Base-by-base conservation (phyloP, 2,888 invertebrate species). In the Drosophila atroscutellata region DNA sequence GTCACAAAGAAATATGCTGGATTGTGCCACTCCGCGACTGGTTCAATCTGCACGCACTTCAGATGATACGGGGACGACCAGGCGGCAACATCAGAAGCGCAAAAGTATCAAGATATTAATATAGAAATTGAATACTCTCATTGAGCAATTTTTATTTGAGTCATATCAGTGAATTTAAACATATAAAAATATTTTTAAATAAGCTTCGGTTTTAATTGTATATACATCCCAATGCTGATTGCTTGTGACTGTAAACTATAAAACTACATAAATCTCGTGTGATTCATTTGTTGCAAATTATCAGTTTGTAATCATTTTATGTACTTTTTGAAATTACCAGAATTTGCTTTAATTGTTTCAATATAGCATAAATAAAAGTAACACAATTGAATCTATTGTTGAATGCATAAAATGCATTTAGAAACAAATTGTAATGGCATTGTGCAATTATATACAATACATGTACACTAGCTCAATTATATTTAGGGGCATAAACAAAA, bases 1-100 rank as follows among this genome's bases (percentile, higher is more conserved):
- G 86, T 85, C 83, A 89, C 78, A 75, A 88, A 85, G 88, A 85
- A 76, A 89, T 37, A 8, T 77, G 66, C 50, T 55, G 61, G 57
- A 80, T 72, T 77, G 72, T 58, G 59, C 34, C 58, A 20, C 37
- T 59, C 47, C 30, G 8, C 30, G 15, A 11, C 36, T 28, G 30
- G 18, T 11, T 30, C 64, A 80, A 68, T 62, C 56, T 68, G 54
- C 64, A 65, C 68, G 62, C 67, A 60, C 52, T 66, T 56, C 69
- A 30, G 39, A 32, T 54, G 37, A 57, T n/a, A 39, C 13, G 45
- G 26, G 3, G 20, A 47, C 15, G 11, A 11, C 20, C 30, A 32
- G 52, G 36, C 55, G 52, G 36, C 55, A 45, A 20, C 30, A 39
- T 49, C 39, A 56, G 61, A 54, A 52, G 45, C 55, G 42, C 52